These are phyloP conservation scores for Drosophila obscura DNA, from an alignment of 1,140 invertebrate species.

Conservation along the genomic window DNA sequence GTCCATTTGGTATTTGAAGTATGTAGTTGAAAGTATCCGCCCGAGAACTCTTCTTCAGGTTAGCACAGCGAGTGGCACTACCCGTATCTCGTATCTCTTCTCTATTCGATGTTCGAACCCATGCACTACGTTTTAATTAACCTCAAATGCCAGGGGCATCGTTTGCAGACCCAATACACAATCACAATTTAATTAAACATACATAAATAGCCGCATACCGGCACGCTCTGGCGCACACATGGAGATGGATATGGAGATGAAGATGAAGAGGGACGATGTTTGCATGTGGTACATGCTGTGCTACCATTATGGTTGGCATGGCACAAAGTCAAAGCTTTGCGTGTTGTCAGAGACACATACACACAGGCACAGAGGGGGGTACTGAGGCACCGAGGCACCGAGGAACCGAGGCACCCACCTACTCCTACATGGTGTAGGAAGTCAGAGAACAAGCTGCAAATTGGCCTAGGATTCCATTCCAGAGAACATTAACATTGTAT, in stretches of 20 bases:
- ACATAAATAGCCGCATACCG: slow-evolving; percentile 43
- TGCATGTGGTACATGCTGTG: slow-evolving; percentile 39
- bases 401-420: not conserved
- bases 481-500: too few species aligned
- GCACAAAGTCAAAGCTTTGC: slow-evolving; percentile 72
- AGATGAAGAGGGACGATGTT: slow-evolving; percentile 16
- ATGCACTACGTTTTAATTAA: slow-evolving; percentile 63
- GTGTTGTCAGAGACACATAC: slow-evolving; percentile 51
- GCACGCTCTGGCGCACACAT: not conserved
- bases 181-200: slow-evolving; percentile 73
- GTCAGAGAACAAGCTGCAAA: slow-evolving; percentile 63
- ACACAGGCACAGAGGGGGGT: not conserved
- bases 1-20: too few species aligned
- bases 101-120: not conserved
- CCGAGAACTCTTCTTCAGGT: too few species aligned
- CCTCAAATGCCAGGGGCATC: slow-evolving; percentile 43
- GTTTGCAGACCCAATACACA: slow-evolving; percentile 65
- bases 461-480: slow-evolving; percentile 49
- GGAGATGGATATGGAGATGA: not conserved
- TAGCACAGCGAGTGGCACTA: too few species aligned
- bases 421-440: slow-evolving; percentile 8
- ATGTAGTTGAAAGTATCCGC: too few species aligned
- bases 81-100: not conserved
- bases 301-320: slow-evolving; percentile 49
- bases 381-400: too few species aligned